phyloP scores from a whole-genome alignment of 2,888 invertebrate species.

The Gari tellinella region DNA sequence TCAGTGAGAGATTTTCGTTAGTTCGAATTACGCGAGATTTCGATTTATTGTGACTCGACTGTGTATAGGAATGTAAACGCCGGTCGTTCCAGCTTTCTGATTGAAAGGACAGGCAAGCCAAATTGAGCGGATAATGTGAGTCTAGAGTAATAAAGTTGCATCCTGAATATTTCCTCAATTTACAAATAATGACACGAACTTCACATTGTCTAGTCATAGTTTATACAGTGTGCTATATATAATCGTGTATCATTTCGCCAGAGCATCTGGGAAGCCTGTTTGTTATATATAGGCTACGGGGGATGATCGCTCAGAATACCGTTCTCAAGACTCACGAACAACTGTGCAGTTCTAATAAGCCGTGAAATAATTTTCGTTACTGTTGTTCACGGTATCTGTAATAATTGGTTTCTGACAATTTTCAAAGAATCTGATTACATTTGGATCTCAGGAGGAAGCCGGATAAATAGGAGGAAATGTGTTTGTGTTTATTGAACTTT shows the following conservation, averaged over 20 bases:
- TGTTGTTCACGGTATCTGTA: conserved; percentile 37
- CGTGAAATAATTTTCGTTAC: conserved; percentile 58
- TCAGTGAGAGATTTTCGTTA: too few relatives aligned
- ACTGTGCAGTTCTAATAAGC: conserved; percentile 61
- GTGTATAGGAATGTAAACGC: too few relatives aligned
- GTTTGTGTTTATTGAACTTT: conserved; percentile 8
- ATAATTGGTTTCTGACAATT: conserved; percentile 44
- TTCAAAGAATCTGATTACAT: conserved; percentile 28
- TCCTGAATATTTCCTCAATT: conserved; percentile 25
- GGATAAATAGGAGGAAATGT: conserved; percentile 5
- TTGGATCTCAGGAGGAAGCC: conserved; percentile 9
- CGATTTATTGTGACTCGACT: too few relatives aligned
- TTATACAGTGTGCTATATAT: conserved; percentile 62
- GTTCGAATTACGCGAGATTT: too few relatives aligned
- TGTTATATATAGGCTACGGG: conserved; percentile 52
- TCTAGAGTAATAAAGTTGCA: conserved; percentile 13
- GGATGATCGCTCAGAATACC: conserved; percentile 50
- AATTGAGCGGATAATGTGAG: background rate
- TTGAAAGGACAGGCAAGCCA: conserved; percentile 7
- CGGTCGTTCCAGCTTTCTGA: background rate
- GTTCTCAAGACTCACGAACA: conserved; percentile 48
- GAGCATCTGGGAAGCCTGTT: conserved; percentile 52
- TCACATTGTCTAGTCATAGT: conserved; percentile 59
- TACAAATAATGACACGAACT: conserved; percentile 41
- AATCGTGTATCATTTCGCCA: conserved; percentile 53